These are phyloP conservation scores for Chauna torquata DNA, from an alignment of 2,113 vertebrate genomes.

Conservation along the genomic window DNA sequence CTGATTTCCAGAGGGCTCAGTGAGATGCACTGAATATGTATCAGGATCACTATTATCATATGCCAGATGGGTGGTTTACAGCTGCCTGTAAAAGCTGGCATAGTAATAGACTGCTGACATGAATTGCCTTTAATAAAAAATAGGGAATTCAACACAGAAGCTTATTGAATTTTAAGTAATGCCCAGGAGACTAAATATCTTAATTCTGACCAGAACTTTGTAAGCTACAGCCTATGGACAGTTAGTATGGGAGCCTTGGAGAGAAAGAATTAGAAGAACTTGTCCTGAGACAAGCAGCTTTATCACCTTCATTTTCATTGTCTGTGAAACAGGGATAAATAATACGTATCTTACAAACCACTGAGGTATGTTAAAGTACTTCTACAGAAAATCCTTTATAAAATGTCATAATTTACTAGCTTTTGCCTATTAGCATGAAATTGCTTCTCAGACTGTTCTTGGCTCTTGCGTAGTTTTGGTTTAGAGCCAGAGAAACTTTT, in stretches of 20 bases:
- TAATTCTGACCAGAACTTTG: background rate
- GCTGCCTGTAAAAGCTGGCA: background rate
- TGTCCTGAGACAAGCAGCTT: background rate
- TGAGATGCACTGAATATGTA: background rate
- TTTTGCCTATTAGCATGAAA: slow-evolving; percentile 20
- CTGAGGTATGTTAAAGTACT: background rate
- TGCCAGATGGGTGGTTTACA: background rate
- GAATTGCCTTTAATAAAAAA: background rate
- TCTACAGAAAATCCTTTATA: background rate
- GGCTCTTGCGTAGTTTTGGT: background rate
- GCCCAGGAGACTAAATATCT: background rate
- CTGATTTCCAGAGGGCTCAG: background rate
- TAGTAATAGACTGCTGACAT: background rate
- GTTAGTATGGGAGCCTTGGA: background rate
- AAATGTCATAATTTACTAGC: background rate
- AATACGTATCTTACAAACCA: background rate
- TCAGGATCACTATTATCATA: background rate
- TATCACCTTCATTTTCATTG: background rate
- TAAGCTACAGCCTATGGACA: background rate
- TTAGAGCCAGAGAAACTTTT: background rate
- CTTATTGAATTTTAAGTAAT: background rate
- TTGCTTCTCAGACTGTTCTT: background rate
- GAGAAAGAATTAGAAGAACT: background rate
- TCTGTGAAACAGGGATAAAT: background rate
- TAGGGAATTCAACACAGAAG: background rate